Evolutionary conservation across 2,113 vertebrate species (phyloP).

Genomic region (Cottus gobio): DNA sequence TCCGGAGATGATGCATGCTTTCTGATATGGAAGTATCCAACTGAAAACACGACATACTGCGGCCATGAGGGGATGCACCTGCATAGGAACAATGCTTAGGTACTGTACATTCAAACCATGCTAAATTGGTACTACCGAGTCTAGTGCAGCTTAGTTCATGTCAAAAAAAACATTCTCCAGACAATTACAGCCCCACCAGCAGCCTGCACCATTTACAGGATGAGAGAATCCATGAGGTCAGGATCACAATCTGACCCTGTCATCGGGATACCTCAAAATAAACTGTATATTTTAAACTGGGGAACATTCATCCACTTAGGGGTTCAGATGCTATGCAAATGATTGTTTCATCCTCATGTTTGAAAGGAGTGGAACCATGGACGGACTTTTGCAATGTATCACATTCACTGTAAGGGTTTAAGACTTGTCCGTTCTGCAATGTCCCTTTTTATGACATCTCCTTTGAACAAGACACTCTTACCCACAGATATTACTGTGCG

Average conservation of each 20-base stretch:
- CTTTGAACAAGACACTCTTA: constrained; percentile 14
- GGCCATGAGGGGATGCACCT: constrained; percentile 8
- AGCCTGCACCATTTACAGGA: background rate
- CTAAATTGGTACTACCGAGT: background rate
- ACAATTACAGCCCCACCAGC: background rate
- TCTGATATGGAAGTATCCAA: background rate
- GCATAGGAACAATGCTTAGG: background rate
- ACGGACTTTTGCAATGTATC: constrained; percentile 1
- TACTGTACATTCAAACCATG: constrained; percentile 12
- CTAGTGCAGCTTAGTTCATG: background rate
- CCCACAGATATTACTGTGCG: background rate
- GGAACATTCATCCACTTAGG: background rate
- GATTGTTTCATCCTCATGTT: constrained; percentile 19
- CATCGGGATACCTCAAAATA: background rate
- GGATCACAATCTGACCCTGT: constrained; percentile 5
- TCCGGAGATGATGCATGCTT: background rate
- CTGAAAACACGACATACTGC: background rate
- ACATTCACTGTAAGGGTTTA: constrained; percentile 2
- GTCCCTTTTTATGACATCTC: constrained; percentile 10
- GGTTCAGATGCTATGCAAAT: constrained; percentile 3
- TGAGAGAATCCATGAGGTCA: background rate
- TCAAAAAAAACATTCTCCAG: background rate
- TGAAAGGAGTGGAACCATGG: constrained; percentile 15
- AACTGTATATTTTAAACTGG: background rate
- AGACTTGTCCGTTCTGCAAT: constrained; percentile 18